Evolutionary conservation across 2,797 vertebrate genomes (phyloP).

Genomic region (Loriculus beryllinus): DNA sequence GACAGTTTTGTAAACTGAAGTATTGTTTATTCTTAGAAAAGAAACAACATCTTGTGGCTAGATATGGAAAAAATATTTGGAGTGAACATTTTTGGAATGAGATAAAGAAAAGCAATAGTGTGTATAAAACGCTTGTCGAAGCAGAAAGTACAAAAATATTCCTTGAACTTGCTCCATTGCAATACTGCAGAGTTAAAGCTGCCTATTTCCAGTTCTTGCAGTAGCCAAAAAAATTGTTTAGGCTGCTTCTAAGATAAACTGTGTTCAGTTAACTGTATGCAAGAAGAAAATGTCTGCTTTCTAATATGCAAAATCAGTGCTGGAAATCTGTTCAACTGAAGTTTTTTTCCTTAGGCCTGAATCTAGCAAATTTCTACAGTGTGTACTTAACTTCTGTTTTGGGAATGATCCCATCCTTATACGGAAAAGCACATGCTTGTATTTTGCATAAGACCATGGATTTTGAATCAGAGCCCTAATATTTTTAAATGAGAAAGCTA

Average conservation of each 20-base stretch:
- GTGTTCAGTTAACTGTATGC: background rate
- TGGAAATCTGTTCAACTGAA: background rate
- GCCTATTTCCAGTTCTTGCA: constrained; percentile 25
- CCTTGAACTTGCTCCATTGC: constrained; percentile 25
- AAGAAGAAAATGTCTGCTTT: background rate
- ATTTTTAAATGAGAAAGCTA: background rate
- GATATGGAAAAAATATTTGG: constrained; percentile 72
- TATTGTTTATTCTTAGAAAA: constrained; percentile 73
- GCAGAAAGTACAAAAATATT: constrained; percentile 62
- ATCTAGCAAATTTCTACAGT: background rate
- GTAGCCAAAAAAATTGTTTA: constrained; percentile 7
- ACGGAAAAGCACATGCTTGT: background rate
- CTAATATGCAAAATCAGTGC: background rate
- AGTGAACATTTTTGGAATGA: constrained; percentile 62
- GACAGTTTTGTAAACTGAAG: constrained; percentile 67
- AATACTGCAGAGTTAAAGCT: constrained; percentile 31
- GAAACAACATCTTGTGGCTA: constrained; percentile 62
- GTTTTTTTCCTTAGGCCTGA: background rate
- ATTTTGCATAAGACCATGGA: background rate
- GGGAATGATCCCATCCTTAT: background rate
- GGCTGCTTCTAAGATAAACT: constrained; percentile 2
- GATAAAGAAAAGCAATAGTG: constrained; percentile 49
- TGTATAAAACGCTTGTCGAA: constrained; percentile 60
- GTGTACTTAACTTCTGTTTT: background rate
- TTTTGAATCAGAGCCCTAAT: background rate